Base-by-base conservation (phyloP, 2,113 vertebrate species). In the Rhinolophus ferrumequinum region DNA sequence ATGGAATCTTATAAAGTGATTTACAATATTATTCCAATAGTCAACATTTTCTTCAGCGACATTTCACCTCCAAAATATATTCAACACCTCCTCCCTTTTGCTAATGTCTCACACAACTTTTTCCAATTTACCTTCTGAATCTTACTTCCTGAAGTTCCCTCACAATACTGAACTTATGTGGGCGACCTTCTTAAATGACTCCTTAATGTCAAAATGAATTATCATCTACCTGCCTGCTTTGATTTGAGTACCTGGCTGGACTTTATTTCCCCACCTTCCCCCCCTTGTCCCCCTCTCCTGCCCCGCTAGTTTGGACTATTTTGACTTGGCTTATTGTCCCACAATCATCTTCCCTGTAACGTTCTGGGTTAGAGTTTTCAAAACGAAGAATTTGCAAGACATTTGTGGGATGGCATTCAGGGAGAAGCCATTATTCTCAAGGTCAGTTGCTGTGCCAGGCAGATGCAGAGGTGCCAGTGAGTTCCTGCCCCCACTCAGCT, bases 401-500 rank as follows among this genome's bases (percentile, higher is more conserved):
- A 67, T 60, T 66, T 52, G 13, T 2, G 13, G 12, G 28, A 22
- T 64, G 33, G 5, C 11, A 38, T 66, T 64, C 13, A 67, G 28
- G 8, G 8, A 80, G 19, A 24, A 75, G 24, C 11, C 1, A 2
- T 84, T 28, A 50, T 72, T 80, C 35, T 13, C 15, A 22, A 33
- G 9, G 41, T 60, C 13, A 80, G 33, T 14, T 33, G 18, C 15
- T 70, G 0, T 80, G 16, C 66, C 33, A 81, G 9, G 21, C 12
- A 62, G n/a, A 35, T 9, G 6, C 3, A 58, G 87, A 94, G 6
- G 5, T n/a, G 26, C 2, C 26, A 7, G 19, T 8, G 15, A 2
- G 3, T 41, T 73, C 22, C 30, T 54, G 18, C 0, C 8, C 9
- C 7, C 8, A 11, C 18, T 22, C 3, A 24, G 10, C 3, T 76